phyloP scores from a whole-genome alignment of 2,797 vertebrate species.

The Semaprochilodus insignis region DNA sequence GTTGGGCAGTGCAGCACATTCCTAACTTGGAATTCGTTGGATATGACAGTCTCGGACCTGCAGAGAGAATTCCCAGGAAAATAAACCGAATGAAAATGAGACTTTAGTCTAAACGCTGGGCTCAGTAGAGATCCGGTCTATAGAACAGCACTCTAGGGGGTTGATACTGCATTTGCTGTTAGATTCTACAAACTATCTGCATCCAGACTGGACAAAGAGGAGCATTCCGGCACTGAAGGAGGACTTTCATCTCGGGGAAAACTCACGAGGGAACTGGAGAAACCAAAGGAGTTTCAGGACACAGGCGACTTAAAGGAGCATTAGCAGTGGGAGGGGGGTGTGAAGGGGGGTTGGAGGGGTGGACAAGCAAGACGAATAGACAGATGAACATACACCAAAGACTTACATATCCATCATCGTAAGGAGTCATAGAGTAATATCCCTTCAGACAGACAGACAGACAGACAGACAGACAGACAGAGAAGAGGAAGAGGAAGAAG shows the following conservation, averaged over 20 bases:
- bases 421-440: constrained; percentile 93
- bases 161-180: background rate
- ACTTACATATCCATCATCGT: constrained; percentile 97
- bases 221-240: constrained; percentile 48
- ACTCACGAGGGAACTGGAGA: constrained; percentile 47
- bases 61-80: background rate
- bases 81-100: background rate
- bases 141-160: background rate
- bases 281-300: constrained; percentile 1
- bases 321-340: background rate
- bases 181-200: constrained; percentile 43
- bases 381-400: constrained; percentile 76
- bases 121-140: background rate
- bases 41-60: too few species aligned
- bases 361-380: constrained; percentile 14
- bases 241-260: constrained; percentile 42
- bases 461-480: constrained; percentile 62
- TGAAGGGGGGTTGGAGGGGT: constrained; percentile 32
- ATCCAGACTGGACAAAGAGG: constrained; percentile 50
- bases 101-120: background rate
- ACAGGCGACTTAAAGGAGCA: constrained; percentile 41
- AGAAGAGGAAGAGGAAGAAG: constrained; percentile 42
- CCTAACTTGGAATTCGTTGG: too few species aligned
- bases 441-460: constrained; percentile 86
- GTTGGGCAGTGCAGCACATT: too few species aligned